phyloP scores from a whole-genome alignment of 2,888 invertebrate genomes.

The Malachius bipustulatus region DNA sequence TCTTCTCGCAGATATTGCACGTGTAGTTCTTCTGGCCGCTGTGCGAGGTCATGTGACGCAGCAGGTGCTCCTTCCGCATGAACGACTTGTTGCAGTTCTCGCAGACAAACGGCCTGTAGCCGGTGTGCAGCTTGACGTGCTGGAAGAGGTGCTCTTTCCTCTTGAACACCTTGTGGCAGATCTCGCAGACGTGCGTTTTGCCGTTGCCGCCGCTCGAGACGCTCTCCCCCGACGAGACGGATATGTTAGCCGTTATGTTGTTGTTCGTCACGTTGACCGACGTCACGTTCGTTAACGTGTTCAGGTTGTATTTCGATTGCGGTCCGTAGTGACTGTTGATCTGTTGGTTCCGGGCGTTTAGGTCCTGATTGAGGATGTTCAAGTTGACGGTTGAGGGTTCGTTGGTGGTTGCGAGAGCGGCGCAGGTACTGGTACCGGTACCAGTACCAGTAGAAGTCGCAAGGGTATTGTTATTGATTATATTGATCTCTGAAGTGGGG shows the following conservation, averaged over 20 bases:
- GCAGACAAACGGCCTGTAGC: conserved; percentile 54
- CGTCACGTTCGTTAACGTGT: conserved; percentile 11
- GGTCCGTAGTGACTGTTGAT: too few relatives aligned
- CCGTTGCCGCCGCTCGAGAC: not conserved
- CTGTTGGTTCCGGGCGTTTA: not conserved
- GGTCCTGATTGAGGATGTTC: conserved; percentile 6
- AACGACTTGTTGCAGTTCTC: conserved; percentile 54
- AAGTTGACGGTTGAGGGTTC: conserved; percentile 9
- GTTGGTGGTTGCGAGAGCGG: not conserved
- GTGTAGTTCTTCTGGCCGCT: conserved; percentile 55
- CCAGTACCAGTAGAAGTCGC: conserved; percentile 15
- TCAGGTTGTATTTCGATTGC: conserved; percentile 4
- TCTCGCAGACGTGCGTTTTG: conserved; percentile 38
- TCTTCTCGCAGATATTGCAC: conserved; percentile 45
- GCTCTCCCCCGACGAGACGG: conserved; percentile 8
- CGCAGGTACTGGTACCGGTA: conserved; percentile 13
- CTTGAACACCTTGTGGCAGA: conserved; percentile 53
- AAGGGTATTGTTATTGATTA: conserved; percentile 12
- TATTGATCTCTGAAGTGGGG: conserved; percentile 10
- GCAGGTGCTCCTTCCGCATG: conserved; percentile 55
- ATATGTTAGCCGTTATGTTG: not conserved
- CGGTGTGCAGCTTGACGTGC: conserved; percentile 53
- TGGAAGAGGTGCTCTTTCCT: conserved; percentile 58
- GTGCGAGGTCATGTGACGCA: conserved; percentile 54
- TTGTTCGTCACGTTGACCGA: not conserved